These are phyloP conservation scores for Hemibagrus guttatus DNA, from an alignment of 2,797 vertebrate species.

Conservation along the genomic window DNA sequence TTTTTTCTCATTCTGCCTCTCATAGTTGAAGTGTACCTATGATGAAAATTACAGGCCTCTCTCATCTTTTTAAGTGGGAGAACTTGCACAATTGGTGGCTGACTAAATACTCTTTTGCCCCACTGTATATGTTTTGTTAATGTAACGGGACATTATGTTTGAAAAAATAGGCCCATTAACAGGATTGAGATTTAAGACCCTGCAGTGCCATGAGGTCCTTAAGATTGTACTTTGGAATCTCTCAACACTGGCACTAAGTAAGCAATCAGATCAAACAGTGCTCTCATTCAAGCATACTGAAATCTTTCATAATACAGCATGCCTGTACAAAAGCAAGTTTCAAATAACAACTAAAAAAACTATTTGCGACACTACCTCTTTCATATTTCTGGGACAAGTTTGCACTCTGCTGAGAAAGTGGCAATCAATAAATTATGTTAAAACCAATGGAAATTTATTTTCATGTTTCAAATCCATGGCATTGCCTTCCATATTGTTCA, in stretches of 20 bases:
- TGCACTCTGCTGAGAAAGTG: no score
- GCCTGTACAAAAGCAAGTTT: neutral
- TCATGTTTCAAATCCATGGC: neutral
- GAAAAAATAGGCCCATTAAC: neutral
- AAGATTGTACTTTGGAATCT: conserved; percentile 7
- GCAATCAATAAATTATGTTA: neutral
- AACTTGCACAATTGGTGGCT: no score
- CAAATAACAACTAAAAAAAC: neutral
- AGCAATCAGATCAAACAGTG: conserved; percentile 1
- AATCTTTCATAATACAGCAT: neutral
- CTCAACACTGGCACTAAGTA: conserved; percentile 2
- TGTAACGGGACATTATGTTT: neutral
- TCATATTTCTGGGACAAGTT: neutral
- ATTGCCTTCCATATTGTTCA: conserved; percentile 3
- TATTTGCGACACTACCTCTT: neutral
- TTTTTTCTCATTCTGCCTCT: no score
- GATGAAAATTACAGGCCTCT: no score
- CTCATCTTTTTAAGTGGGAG: no score
- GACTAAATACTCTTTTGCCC: no score
- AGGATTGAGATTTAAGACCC: neutral
- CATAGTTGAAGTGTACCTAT: no score
- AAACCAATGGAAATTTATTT: neutral
- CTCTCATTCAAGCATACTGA: neutral
- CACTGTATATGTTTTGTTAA: neutral
- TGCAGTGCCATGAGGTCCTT: conserved; percentile 2